A percentile compares a stretch with the other conserved stretches of the same genome.
Evolutionary conservation across 2,797 vertebrate genomes (phyloP).

Genomic region (Vireo griseus): DNA sequence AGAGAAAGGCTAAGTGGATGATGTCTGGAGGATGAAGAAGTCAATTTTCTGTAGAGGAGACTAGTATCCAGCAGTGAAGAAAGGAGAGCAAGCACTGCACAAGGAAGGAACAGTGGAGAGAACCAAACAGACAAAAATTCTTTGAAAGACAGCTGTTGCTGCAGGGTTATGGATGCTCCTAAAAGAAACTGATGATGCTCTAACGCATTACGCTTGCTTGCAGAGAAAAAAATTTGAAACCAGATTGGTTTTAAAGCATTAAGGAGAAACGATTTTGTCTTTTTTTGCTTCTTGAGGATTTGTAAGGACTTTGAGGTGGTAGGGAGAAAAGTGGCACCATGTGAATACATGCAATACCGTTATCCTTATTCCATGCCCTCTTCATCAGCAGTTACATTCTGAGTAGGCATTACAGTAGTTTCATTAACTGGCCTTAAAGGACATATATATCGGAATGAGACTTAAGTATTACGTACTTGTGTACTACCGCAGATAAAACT

Average conservation of each 20-base stretch:
- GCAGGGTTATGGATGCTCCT: not conserved
- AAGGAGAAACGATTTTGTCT: not conserved
- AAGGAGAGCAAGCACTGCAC: not conserved
- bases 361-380: not conserved
- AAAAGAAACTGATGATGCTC: not conserved
- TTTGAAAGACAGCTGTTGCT: not conserved
- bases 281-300: not conserved
- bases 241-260: not conserved
- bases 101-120: not conserved
- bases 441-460: not conserved
- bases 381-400: not conserved
- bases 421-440: not conserved
- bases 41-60: rapidly evolving
- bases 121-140: not conserved
- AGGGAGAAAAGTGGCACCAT: not conserved
- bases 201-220: rapidly evolving
- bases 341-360: rapidly evolving
- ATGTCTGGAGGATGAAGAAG: not conserved
- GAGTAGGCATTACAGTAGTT: not conserved
- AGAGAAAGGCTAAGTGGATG: not conserved
- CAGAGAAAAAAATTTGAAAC: not conserved
- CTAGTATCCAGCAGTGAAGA: not conserved
- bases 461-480: rapidly evolving
- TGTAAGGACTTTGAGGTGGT: not conserved
- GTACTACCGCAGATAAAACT: not conserved